phyloP scores from a whole-genome alignment of 1,140 invertebrate species.

The Hylyphantes graminicola region DNA sequence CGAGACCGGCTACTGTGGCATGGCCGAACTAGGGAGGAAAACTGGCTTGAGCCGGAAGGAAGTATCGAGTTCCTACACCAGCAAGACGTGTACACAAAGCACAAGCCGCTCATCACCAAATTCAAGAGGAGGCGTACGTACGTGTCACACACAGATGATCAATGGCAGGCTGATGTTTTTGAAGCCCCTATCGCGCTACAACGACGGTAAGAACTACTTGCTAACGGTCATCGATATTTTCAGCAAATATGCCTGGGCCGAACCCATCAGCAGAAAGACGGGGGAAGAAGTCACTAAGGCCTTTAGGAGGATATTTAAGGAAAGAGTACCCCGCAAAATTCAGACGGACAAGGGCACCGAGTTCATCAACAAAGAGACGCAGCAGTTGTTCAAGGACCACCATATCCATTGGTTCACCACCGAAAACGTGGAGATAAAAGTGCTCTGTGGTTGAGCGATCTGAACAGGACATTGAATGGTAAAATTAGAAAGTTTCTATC shows the following conservation, averaged over 20 bases:
- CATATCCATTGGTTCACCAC: constrained; percentile 52
- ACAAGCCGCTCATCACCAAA: constrained; percentile 57
- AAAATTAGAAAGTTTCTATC: constrained; percentile 65
- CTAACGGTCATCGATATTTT: constrained; percentile 70
- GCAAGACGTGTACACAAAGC: constrained; percentile 57
- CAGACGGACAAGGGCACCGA: constrained; percentile 69
- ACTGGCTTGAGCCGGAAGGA: constrained; percentile 9
- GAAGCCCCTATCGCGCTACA: constrained; percentile 62
- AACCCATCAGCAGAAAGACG: constrained; percentile 69
- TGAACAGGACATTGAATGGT: constrained; percentile 64
- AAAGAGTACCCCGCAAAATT: constrained; percentile 66
- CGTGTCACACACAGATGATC: constrained; percentile 66
- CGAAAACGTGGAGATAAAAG: constrained; percentile 65
- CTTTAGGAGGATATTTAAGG: constrained; percentile 64
- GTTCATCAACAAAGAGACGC: constrained; percentile 68
- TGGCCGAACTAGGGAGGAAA: neutral
- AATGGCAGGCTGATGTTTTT: constrained; percentile 68
- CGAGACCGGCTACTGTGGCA: neutral
- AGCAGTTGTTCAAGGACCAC: constrained; percentile 66
- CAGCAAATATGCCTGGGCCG: constrained; percentile 69
- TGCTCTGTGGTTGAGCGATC: constrained; percentile 64
- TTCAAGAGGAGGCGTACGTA: constrained; percentile 60
- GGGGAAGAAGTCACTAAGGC: constrained; percentile 59
- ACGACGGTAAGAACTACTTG: too few relatives aligned
- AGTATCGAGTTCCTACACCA: constrained; percentile 21